Conservation (phyloP, 2,797 vertebrate genomes). For the Smutsia temminckii region DNA sequence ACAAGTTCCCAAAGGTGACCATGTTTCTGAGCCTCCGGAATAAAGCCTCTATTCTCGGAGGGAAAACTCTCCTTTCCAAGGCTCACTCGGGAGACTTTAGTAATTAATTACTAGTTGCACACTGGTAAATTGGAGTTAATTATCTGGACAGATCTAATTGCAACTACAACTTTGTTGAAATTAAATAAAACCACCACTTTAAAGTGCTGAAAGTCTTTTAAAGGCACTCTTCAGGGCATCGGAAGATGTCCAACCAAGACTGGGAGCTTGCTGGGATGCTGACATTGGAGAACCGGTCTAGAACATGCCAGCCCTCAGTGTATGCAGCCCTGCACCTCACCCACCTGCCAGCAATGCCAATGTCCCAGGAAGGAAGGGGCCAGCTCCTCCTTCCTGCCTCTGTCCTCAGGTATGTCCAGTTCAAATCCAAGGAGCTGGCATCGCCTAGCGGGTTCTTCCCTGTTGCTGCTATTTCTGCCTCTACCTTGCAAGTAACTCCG, state of each 20-base stretch:
- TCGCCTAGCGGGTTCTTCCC: background rate
- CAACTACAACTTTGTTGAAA: constrained; percentile 65
- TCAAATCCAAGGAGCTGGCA: background rate
- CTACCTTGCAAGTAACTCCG: background rate
- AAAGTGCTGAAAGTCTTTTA: constrained; percentile 45
- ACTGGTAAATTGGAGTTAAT: constrained; percentile 73
- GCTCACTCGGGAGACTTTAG: background rate
- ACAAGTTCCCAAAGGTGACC: background rate
- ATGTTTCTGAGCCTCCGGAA: background rate
- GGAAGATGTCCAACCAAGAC: background rate
- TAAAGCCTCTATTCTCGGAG: background rate
- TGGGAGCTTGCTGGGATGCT: background rate
- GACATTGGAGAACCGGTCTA: background rate
- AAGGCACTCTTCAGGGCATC: constrained; percentile 4
- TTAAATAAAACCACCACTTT: constrained; percentile 69
- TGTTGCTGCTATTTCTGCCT: background rate
- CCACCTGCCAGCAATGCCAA: background rate
- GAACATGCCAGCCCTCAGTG: background rate
- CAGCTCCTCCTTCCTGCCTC: background rate
- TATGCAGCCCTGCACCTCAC: background rate
- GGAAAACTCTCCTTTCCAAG: background rate
- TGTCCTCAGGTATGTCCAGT: no score
- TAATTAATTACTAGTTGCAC: constrained; percentile 70
- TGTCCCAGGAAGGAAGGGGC: background rate
- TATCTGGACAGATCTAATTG: constrained; percentile 74